Conservation (phyloP, 2,113 vertebrate genomes). For the Anoura caudifer region DNA sequence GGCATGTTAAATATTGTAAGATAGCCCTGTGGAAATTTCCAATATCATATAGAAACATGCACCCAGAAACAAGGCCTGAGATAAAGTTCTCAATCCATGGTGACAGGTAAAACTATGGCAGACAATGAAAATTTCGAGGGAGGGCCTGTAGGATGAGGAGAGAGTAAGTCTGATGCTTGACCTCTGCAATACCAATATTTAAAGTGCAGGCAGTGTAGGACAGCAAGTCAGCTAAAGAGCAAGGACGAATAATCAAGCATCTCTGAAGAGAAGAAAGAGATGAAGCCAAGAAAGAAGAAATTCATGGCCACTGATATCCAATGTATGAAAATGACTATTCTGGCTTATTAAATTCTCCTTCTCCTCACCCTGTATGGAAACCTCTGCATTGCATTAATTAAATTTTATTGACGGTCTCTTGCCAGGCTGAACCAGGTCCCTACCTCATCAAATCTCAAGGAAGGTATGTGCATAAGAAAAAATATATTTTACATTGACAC, state of each 20-base stretch:
- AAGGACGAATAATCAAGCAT: neutral
- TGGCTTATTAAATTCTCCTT: neutral
- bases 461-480: neutral
- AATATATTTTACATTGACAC: slow-evolving; percentile 35
- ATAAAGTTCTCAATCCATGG: neutral
- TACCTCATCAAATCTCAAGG: slow-evolving; percentile 25
- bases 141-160: neutral
- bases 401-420: slow-evolving; percentile 8
- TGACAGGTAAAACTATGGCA: neutral
- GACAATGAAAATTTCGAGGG: neutral
- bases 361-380: neutral
- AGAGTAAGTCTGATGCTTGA: neutral
- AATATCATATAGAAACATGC: neutral
- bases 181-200: neutral
- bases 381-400: neutral
- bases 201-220: neutral
- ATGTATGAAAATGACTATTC: neutral
- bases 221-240: neutral
- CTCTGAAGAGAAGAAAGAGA: neutral
- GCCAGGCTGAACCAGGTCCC: neutral
- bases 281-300: neutral
- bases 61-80: neutral
- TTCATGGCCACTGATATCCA: neutral
- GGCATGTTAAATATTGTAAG: neutral
- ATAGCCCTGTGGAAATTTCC: neutral